Conservation (phyloP, 2,888 invertebrate genomes). For the Palloptera scutellata region DNA sequence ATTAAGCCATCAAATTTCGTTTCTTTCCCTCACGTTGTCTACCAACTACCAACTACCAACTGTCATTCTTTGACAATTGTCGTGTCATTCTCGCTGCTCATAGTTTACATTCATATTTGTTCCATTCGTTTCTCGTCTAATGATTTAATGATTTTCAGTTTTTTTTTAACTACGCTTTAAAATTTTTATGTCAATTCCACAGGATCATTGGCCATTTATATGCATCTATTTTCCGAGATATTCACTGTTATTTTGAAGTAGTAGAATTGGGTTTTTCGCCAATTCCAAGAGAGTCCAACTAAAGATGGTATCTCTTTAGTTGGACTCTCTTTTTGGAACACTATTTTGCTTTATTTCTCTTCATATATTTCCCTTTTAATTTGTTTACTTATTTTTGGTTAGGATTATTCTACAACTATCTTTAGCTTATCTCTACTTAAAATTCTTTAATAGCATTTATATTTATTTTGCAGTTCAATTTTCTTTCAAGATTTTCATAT, state of each 20-base stretch:
- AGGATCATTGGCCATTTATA: neutral
- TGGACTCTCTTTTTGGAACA: too few relatives aligned
- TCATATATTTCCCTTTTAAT: too few relatives aligned
- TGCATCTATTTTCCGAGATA: too few relatives aligned
- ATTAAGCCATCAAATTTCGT: conserved; percentile 53
- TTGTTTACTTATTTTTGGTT: conserved; percentile 10
- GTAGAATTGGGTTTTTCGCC: too few relatives aligned
- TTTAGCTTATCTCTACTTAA: conserved; percentile 33
- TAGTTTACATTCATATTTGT: neutral
- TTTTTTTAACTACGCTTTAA: neutral
- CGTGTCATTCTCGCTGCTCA: conserved; percentile 37
- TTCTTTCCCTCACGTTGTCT: conserved; percentile 16
- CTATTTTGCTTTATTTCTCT: too few relatives aligned
- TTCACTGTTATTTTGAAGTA: too few relatives aligned
- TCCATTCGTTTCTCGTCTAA: neutral
- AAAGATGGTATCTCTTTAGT: too few relatives aligned
- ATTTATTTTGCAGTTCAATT: conserved; percentile 13
- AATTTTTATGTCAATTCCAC: neutral
- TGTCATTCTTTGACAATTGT: conserved; percentile 40
- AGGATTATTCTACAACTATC: conserved; percentile 57
- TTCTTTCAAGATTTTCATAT: too few relatives aligned
- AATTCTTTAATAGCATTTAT: neutral
- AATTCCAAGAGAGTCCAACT: too few relatives aligned
- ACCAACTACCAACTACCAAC: conserved; percentile 24
- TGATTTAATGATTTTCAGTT: neutral